Percentiles rank a stretch among this genome's conserved stretches.
Evolutionary conservation across 2,888 invertebrate genomes (phyloP).

Genomic region (Polylopha cassiicola): DNA sequence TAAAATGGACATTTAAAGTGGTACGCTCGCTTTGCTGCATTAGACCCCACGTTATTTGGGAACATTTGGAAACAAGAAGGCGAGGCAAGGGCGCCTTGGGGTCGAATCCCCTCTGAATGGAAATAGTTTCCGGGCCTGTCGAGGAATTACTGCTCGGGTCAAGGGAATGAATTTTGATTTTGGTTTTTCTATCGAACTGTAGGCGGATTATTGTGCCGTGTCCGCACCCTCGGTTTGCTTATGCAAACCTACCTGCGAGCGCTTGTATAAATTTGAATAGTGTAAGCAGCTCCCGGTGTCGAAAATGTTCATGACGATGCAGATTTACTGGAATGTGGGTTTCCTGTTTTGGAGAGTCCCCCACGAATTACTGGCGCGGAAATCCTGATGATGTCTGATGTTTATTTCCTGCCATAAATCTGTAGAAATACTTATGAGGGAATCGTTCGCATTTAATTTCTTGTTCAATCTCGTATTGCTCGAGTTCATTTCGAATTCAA

Average conservation of each 20-base stretch:
- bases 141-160: constrained; percentile 61
- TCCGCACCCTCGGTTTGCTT: constrained; percentile 46
- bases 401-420: constrained; percentile 17
- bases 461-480: constrained; percentile 11
- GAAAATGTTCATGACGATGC: constrained; percentile 21
- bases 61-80: constrained; percentile 44
- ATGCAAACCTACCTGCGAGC: constrained; percentile 47
- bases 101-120: constrained; percentile 60
- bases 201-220: constrained; percentile 49
- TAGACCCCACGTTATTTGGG: constrained; percentile 37
- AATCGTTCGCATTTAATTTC: too few relatives aligned
- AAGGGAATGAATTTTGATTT: constrained; percentile 71
- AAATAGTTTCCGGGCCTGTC: constrained; percentile 63
- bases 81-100: constrained; percentile 44
- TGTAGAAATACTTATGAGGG: too few relatives aligned
- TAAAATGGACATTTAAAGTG: constrained; percentile 14
- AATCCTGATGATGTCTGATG: constrained; percentile 21
- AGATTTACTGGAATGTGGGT: constrained; percentile 15
- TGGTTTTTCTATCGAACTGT: constrained; percentile 56
- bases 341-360: constrained; percentile 11
- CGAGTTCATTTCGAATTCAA: constrained; percentile 1
- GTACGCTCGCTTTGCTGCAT: constrained; percentile 16
- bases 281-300: constrained; percentile 34
- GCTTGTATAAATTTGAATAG: constrained; percentile 56
- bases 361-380: constrained; percentile 19